These are phyloP conservation scores for Dendrolimus kikuchii DNA, from an alignment of 1,140 invertebrate genomes.

Conservation along the genomic window DNA sequence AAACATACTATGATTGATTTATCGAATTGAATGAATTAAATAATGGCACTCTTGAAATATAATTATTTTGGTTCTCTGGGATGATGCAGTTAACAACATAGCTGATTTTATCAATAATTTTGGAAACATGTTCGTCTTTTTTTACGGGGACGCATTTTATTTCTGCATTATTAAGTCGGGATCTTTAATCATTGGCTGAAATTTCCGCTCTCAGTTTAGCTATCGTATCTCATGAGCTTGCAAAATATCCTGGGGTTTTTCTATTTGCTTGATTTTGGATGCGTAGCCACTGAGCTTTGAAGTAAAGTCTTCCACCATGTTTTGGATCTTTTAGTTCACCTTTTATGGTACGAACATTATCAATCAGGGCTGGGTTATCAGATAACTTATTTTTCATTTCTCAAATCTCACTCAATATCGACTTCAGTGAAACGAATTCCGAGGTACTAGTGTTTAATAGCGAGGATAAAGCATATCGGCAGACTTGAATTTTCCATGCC, in stretches of 20 bases:
- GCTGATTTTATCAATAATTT: constrained; percentile 5
- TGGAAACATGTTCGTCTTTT: constrained; percentile 11
- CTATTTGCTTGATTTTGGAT: background rate
- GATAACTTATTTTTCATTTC: constrained; percentile 11
- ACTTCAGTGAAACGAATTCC: constrained; percentile 6
- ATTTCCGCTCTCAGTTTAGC: constrained; percentile 1
- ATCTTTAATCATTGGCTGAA: constrained; percentile 6
- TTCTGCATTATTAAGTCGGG: constrained; percentile 8
- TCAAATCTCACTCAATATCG: constrained; percentile 8
- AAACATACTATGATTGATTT: constrained; percentile 15
- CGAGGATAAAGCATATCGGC: constrained; percentile 4
- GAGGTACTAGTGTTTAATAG: no score
- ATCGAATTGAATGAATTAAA: constrained; percentile 6
- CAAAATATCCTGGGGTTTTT: constrained; percentile 2
- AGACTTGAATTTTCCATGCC: constrained; percentile 15
- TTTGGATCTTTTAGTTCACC: constrained; percentile 7
- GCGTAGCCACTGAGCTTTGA: constrained; percentile 6
- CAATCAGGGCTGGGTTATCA: constrained; percentile 1
- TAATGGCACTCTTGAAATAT: constrained; percentile 6
- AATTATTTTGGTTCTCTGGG: constrained; percentile 7
- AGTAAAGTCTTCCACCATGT: constrained; percentile 7
- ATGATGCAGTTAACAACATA: constrained; percentile 2
- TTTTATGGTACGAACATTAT: constrained; percentile 9
- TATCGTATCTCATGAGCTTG: background rate
- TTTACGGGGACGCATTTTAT: constrained; percentile 13